Base-by-base conservation (phyloP, 2,888 invertebrate genomes). In the Catocala nupta region DNA sequence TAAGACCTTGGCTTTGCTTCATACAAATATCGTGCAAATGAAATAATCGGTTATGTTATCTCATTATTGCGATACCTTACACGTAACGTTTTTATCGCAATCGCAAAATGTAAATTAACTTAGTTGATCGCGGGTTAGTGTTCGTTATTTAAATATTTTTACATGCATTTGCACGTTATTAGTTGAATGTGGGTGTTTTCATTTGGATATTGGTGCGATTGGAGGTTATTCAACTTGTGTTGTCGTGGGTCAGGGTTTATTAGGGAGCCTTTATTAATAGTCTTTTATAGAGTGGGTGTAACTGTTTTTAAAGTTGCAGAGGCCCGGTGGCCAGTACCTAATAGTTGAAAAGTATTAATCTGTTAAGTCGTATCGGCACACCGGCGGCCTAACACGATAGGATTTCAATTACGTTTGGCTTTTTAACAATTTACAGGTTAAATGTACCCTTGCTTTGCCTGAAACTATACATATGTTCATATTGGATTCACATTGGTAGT, bases 21-120 rank as follows among this genome's bases (percentile, higher is more conserved):
- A 67, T 58, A 55, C 33, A 59, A 64, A 62, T 64, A 60, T 54
- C 63, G 67, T 73, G 63, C 58, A 60, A 70, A 73, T 73, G 52
- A 73, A 59, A 61, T 48, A 45, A 59, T 56, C 34, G 13, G 11
- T 43, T 47, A 51, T 50, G 50, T 57, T 57, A 45, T 12, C n/a
- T 12, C 11, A 39, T 11, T 4, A 42, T 64, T 64, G 63, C 53
- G 34, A 50, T 51, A 58, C 16, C 49, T 55, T 13, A 13, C 13
- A 13, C 43, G 57, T 58, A 43, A 56, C 9, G 53, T 11, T n/a
- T 0, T 25, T 39, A 13, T 52, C 34, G 44, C 9, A 42, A 47
- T 16, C 8, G 48, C 6, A 36, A 10, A 16, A 25, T 54, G 44
- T 33, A 56, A 36, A 71, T 68, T n/a, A 56, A 33, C 11, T 56